These are phyloP conservation scores for Pteropus rufus DNA, from an alignment of 2,797 vertebrate species.

Conservation along the genomic window DNA sequence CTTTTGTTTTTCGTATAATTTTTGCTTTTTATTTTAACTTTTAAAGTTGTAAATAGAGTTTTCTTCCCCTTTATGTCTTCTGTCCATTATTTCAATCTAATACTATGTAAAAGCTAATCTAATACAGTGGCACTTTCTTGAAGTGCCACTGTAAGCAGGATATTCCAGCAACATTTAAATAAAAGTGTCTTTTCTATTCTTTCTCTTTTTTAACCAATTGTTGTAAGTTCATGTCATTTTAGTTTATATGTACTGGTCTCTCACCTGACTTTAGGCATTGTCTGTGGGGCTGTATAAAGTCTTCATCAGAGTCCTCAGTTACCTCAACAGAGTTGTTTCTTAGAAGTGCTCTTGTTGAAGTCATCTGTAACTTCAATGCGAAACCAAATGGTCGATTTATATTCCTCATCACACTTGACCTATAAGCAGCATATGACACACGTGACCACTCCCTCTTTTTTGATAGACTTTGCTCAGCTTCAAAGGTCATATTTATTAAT, in stretches of 20 bases:
- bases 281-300: slow-evolving; percentile 95
- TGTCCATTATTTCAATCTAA: slow-evolving; percentile 86
- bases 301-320: slow-evolving; percentile 96
- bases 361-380: not conserved
- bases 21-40: not conserved
- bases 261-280: slow-evolving; percentile 98
- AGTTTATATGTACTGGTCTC: slow-evolving; percentile 96
- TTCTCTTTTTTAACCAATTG: slow-evolving; percentile 76
- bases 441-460: not conserved
- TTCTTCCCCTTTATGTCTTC: slow-evolving; percentile 80
- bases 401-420: not conserved
- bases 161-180: slow-evolving; percentile 87
- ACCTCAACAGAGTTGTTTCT: slow-evolving; percentile 77
- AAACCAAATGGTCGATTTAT: not conserved
- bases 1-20: slow-evolving; percentile 8
- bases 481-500: not conserved
- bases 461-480: not conserved
- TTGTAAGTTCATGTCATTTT: slow-evolving; percentile 83
- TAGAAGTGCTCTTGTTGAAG: not conserved
- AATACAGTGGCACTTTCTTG: slow-evolving; percentile 66
- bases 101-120: slow-evolving; percentile 84
- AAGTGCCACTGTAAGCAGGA: slow-evolving; percentile 82
- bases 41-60: slow-evolving; percentile 74
- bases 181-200: slow-evolving; percentile 74
- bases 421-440: not conserved